These are phyloP conservation scores for Scaptomyza hsui DNA, from an alignment of 1,140 invertebrate genomes.

Conservation along the genomic window DNA sequence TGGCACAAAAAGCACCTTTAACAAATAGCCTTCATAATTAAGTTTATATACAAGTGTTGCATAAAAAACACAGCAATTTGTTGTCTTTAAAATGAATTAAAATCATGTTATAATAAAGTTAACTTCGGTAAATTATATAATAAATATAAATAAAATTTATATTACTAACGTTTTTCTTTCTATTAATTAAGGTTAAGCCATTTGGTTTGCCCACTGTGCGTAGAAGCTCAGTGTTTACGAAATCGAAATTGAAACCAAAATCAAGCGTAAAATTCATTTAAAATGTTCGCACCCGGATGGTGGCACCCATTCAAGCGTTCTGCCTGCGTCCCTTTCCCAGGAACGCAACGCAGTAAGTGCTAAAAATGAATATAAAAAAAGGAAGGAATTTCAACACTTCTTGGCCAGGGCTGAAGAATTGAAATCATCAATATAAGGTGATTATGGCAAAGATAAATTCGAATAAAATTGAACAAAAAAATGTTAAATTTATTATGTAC, in stretches of 20 bases:
- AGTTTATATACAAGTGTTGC: too few relatives aligned
- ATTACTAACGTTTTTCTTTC: too few relatives aligned
- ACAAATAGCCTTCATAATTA: too few relatives aligned
- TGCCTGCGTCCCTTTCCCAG: not conserved
- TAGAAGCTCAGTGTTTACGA: slow-evolving; percentile 36
- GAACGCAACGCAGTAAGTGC: slow-evolving; percentile 31
- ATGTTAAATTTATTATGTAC: too few relatives aligned
- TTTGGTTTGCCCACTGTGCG: slow-evolving; percentile 7
- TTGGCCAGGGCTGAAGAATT: slow-evolving; percentile 34
- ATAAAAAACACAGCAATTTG: too few relatives aligned
- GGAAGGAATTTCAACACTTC: slow-evolving; percentile 17
- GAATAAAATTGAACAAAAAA: too few relatives aligned
- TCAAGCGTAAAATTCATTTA: slow-evolving; percentile 78
- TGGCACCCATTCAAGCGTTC: not conserved
- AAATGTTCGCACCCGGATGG: slow-evolving; percentile 51
- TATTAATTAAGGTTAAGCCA: not conserved
- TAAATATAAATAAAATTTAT: too few relatives aligned
- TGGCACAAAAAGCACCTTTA: too few relatives aligned
- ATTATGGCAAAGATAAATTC: not conserved
- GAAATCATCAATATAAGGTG: not conserved
- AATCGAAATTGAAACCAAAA: slow-evolving; percentile 78
- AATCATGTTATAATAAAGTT: too few relatives aligned
- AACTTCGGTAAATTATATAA: too few relatives aligned
- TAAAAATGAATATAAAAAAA: slow-evolving; percentile 48
- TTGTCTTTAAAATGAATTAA: too few relatives aligned